Evolutionary conservation across 1,140 invertebrate species (phyloP).

Genomic region (Drosophila sproati): DNA sequence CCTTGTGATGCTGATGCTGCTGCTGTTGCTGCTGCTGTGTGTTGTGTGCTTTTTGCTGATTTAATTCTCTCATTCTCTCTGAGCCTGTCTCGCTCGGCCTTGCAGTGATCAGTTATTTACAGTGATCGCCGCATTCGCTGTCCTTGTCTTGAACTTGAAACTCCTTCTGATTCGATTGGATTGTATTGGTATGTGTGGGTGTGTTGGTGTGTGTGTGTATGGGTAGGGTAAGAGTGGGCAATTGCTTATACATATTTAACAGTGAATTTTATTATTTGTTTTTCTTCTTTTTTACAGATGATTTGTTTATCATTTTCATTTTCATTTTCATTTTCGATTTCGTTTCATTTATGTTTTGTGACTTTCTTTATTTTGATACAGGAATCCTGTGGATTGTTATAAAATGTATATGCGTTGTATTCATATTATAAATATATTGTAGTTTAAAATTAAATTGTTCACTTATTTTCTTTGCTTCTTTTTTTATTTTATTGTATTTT

Average conservation of each 20-base stretch:
- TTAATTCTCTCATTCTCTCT: too few species aligned
- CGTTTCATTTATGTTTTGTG: neutral
- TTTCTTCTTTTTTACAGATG: neutral
- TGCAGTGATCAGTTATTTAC: neutral
- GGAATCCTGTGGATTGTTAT: constrained; percentile 4
- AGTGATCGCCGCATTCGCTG: neutral
- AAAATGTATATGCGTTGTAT: constrained; percentile 16
- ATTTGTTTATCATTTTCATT: constrained; percentile 3
- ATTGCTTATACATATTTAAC: neutral
- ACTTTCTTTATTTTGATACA: constrained; percentile 18
- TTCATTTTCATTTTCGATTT: neutral
- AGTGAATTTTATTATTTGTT: neutral
- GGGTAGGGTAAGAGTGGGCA: neutral
- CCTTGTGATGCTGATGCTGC: constrained; percentile 1
- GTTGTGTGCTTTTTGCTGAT: constrained; percentile 1
- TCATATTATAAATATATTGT: constrained; percentile 36
- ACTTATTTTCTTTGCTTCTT: constrained; percentile 12
- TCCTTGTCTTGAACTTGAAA: constrained; percentile 8
- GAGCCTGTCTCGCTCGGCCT: constrained; percentile 7
- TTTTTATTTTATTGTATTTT: neutral
- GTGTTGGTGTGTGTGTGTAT: constrained; percentile 8
- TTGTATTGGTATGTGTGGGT: neutral
- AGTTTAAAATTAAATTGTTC: constrained; percentile 13
- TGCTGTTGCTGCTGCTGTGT: constrained; percentile 23
- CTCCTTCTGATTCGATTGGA: neutral